Evolutionary conservation across 2,113 vertebrate species (phyloP).

Genomic region (Psittacara wagleri): DNA sequence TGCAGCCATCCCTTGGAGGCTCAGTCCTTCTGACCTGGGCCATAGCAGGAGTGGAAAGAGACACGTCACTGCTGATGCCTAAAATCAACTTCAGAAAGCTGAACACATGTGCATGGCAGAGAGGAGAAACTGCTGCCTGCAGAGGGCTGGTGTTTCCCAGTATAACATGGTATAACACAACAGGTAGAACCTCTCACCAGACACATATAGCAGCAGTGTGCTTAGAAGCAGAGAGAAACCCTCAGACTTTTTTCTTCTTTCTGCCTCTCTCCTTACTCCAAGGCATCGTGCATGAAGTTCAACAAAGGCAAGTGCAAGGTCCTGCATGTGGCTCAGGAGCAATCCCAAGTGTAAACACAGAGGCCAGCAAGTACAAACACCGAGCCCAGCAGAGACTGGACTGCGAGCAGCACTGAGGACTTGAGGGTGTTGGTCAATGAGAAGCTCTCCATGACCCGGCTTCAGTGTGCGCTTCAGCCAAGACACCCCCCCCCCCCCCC

Average conservation of each 20-base stretch:
- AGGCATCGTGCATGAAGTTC: not conserved
- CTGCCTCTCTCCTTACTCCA: not conserved
- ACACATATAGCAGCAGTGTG: fast-evolving
- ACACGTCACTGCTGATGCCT: not conserved
- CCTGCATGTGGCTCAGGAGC: not conserved
- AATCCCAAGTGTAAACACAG: not conserved
- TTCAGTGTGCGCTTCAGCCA: not conserved
- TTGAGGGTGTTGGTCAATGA: not conserved
- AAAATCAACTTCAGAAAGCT: not conserved
- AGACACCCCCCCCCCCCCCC: no score
- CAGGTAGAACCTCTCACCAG: not conserved
- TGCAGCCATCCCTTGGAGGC: not conserved
- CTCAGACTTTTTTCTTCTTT: not conserved
- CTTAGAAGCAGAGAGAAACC: not conserved
- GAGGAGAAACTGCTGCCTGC: not conserved
- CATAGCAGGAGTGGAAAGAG: not conserved
- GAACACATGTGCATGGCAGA: fast-evolving
- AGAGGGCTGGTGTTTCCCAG: fast-evolving
- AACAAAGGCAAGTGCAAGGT: not conserved
- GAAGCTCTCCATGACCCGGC: not conserved
- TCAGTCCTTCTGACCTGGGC: not conserved
- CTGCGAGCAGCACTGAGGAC: not conserved
- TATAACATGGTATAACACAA: fast-evolving
- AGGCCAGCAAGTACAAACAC: not conserved
- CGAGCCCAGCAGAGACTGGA: not conserved